Percentiles rank a stretch among this genome's conserved stretches.
These are phyloP conservation scores for Dryas iulia DNA, from an alignment of 1,140 invertebrate species.

Conservation along the genomic window DNA sequence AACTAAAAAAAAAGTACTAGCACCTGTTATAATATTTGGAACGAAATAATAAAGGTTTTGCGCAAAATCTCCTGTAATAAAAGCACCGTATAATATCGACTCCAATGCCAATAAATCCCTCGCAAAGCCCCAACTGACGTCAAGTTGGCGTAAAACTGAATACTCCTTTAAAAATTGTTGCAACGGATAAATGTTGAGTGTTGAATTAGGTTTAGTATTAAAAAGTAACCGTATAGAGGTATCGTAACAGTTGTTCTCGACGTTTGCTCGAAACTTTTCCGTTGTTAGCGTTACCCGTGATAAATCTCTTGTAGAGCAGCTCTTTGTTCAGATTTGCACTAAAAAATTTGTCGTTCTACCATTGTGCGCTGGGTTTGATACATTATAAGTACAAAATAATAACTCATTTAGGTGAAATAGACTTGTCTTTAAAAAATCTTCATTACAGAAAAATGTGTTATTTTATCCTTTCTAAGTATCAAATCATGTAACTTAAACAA, in stretches of 20 bases:
- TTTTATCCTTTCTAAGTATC: no score
- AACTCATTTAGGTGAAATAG: no score
- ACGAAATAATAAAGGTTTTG: no score
- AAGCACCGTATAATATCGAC: neutral
- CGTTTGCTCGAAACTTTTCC: constrained; percentile 49
- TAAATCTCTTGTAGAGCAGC: constrained; percentile 49
- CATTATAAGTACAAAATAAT: constrained; percentile 1
- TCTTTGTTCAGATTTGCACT: constrained; percentile 51
- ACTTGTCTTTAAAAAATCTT: no score
- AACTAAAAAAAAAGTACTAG: no score
- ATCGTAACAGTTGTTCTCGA: constrained; percentile 49
- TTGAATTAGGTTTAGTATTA: constrained; percentile 27
- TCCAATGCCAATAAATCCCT: neutral
- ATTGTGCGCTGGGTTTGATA: constrained; percentile 45
- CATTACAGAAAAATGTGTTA: no score
- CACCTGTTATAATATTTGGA: no score
- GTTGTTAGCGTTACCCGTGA: constrained; percentile 49
- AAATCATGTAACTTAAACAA: no score
- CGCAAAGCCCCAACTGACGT: neutral
- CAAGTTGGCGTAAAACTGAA: neutral
- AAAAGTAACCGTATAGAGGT: constrained; percentile 30
- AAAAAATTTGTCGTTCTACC: constrained; percentile 43
- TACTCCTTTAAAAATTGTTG: neutral
- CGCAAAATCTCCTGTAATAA: no score
- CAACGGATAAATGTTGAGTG: neutral